Percentiles rank a stretch among this genome's conserved stretches.
phyloP scores from a whole-genome alignment of 1,140 invertebrate genomes.

The Drosophila novamexicana region DNA sequence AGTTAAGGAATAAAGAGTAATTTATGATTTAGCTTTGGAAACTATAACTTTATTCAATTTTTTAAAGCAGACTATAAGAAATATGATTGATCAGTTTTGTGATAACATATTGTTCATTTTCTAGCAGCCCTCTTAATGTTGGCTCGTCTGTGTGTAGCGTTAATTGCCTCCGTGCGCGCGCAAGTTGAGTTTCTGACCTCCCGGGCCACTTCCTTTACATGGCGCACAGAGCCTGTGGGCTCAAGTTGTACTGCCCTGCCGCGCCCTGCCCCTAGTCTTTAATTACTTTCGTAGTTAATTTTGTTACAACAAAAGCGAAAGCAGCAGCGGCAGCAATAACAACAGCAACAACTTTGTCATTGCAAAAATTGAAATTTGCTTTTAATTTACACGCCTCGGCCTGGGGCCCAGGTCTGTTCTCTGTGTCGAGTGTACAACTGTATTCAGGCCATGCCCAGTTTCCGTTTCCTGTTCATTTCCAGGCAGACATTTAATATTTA shows the following conservation, averaged over 20 bases:
- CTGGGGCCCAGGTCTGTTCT: constrained; percentile 1
- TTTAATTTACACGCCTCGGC: constrained; percentile 56
- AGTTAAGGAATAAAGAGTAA: too few species aligned
- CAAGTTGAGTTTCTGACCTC: constrained; percentile 62
- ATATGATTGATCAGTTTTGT: too few species aligned
- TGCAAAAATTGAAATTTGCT: constrained; percentile 75
- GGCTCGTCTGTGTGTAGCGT: constrained; percentile 45
- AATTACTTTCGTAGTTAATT: constrained; percentile 81
- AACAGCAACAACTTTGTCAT: constrained; percentile 52
- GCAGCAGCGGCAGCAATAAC: constrained; percentile 8
- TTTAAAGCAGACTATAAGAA: too few species aligned
- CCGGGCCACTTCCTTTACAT: constrained; percentile 27
- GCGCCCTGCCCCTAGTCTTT: constrained; percentile 58
- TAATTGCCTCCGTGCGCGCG: constrained; percentile 76
- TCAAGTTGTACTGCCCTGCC: constrained; percentile 42
- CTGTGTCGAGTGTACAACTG: not conserved
- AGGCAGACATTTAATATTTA: constrained; percentile 49
- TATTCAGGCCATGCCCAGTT: not conserved
- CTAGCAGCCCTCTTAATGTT: not conserved
- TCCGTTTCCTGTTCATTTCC: constrained; percentile 56
- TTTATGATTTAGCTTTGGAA: too few species aligned
- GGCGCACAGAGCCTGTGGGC: constrained; percentile 46
- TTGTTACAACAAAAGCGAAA: constrained; percentile 66
- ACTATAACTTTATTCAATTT: too few species aligned
- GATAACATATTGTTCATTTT: not conserved